phyloP scores from a whole-genome alignment of 2,888 invertebrate species.

The Drosophila robusta region DNA sequence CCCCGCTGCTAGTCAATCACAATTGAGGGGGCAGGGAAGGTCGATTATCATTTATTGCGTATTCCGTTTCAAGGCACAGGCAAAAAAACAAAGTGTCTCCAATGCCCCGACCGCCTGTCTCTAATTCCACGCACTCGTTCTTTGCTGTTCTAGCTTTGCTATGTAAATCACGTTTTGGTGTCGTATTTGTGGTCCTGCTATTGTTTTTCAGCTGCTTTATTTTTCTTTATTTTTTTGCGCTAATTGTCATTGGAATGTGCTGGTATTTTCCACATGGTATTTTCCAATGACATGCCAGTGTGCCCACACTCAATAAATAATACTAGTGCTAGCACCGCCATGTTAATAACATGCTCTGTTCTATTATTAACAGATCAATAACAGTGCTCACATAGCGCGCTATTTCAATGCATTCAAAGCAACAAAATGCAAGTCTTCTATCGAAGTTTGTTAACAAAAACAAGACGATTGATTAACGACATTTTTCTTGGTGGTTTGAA shows the following conservation, averaged over 20 bases:
- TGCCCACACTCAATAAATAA: conserved; percentile 8
- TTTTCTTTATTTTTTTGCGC: conserved; percentile 51
- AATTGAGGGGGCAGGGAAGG: conserved; percentile 37
- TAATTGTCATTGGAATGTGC: conserved; percentile 67
- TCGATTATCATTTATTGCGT: conserved; percentile 70
- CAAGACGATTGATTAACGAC: no score
- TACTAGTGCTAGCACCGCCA: not conserved
- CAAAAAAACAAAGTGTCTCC: conserved; percentile 1
- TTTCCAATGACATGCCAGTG: conserved; percentile 38
- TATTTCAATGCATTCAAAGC: conserved; percentile 1
- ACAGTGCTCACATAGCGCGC: conserved; percentile 22
- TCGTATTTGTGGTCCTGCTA: conserved; percentile 48
- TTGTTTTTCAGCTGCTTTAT: conserved; percentile 48
- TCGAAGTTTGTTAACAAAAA: no score
- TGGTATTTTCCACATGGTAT: conserved; percentile 52
- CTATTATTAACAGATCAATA: conserved; percentile 3
- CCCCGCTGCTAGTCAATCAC: conserved; percentile 5
- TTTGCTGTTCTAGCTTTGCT: not conserved
- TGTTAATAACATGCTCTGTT: conserved; percentile 14
- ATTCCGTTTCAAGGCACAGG: conserved; percentile 48
- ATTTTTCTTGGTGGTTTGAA: conserved; percentile 35
- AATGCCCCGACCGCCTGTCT: conserved; percentile 1
- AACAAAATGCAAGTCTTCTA: not conserved
- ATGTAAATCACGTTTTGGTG: conserved; percentile 47
- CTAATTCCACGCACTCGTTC: conserved; percentile 9